Evolutionary conservation across 92 coral and sea anemone genomes (phyloP).

Genomic region (Scolanthus callimorphus): DNA sequence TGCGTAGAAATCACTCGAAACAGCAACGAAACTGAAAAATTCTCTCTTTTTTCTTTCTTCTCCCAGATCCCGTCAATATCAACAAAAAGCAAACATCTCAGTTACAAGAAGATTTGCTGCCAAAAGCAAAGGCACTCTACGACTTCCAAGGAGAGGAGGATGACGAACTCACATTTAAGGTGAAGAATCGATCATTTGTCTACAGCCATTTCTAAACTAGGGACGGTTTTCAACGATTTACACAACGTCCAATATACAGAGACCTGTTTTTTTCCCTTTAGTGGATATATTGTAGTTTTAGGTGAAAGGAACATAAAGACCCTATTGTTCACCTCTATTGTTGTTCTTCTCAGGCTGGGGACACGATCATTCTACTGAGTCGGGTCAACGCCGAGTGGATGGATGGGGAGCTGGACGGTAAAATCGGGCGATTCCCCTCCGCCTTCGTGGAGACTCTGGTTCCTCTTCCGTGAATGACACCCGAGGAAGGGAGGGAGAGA

Average conservation of each 20-base stretch:
- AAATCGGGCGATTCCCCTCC: constrained; percentile 81
- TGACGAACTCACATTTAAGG: constrained; percentile 87
- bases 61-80: too few species aligned
- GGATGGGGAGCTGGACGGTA: constrained; percentile 56
- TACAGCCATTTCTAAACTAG: too few species aligned
- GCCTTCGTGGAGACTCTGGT: constrained; percentile 76
- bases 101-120: constrained; percentile 10
- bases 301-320: too few species aligned
- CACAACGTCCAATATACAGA: too few species aligned
- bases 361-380: constrained; percentile 57
- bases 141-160: constrained; percentile 84
- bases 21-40: neutral
- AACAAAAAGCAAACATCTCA: neutral
- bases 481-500: too few species aligned
- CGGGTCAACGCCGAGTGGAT: constrained; percentile 81
- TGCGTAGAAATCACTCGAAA: neutral
- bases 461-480: too few species aligned
- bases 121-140: constrained; percentile 83
- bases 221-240: too few species aligned
- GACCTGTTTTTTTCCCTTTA: too few species aligned
- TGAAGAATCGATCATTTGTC: too few species aligned
- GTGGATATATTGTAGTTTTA: too few species aligned
- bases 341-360: constrained; percentile 70
- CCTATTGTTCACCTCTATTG: too few species aligned
- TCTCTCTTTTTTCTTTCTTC: neutral